Conservation (phyloP, 2,888 invertebrate species). For the Aricia artaxerxes region DNA sequence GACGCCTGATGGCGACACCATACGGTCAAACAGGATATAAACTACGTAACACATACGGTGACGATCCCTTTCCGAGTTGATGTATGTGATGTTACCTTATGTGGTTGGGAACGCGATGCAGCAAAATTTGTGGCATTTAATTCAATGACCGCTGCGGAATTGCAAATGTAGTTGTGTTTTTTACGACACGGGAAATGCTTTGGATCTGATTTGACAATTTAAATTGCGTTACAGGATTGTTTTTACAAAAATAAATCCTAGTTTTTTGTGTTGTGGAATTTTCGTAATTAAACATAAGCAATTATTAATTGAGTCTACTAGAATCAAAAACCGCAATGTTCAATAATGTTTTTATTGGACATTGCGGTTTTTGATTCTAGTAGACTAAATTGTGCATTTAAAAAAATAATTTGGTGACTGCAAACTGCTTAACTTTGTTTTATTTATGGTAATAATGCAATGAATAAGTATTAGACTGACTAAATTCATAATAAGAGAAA, state of each 20-base stretch:
- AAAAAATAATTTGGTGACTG: not conserved
- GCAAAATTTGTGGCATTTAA: slow-evolving; percentile 20
- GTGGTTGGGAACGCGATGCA: not conserved
- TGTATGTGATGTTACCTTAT: not conserved
- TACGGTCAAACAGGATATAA: too few relatives aligned
- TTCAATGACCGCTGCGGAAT: slow-evolving; percentile 14
- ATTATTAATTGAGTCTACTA: not conserved
- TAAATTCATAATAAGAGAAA: too few relatives aligned
- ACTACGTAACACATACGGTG: too few relatives aligned
- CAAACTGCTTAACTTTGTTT: not conserved
- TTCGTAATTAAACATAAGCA: not conserved
- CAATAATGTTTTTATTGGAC: too few relatives aligned
- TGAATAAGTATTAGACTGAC: not conserved
- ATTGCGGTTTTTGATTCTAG: too few relatives aligned
- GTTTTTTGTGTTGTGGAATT: not conserved
- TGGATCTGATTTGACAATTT: slow-evolving; percentile 22
- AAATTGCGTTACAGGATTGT: slow-evolving; percentile 10
- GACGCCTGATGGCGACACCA: too few relatives aligned
- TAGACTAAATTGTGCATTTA: not conserved
- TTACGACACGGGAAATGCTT: not conserved
- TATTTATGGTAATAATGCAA: not conserved
- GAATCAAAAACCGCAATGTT: too few relatives aligned
- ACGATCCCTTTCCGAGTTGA: too few relatives aligned
- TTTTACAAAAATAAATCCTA: not conserved
- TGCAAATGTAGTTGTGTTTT: slow-evolving; percentile 3